These are phyloP conservation scores for Threskiornis aethiopicus DNA, from an alignment of 2,797 vertebrate species.

Conservation along the genomic window DNA sequence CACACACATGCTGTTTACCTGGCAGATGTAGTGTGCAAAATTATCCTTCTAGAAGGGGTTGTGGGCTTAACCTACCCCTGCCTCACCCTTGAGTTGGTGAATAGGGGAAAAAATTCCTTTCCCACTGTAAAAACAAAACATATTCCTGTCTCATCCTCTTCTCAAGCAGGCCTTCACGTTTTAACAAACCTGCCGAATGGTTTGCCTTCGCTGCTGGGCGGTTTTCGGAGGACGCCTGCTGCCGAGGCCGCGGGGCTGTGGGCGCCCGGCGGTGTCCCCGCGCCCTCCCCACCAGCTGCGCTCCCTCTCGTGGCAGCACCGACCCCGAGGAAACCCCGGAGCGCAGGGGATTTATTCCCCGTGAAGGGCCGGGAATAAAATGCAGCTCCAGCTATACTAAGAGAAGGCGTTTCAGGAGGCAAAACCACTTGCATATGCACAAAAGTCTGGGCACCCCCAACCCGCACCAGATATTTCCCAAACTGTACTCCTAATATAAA, in stretches of 20 bases:
- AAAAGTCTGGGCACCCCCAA: not conserved
- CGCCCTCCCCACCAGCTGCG: not conserved
- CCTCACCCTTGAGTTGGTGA: not conserved
- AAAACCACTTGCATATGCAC: not conserved
- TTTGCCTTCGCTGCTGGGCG: not conserved
- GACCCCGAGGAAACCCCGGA: not conserved
- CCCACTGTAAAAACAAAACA: not conserved
- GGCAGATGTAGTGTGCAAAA: not conserved
- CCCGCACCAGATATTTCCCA: not conserved
- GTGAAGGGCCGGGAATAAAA: fast-evolving
- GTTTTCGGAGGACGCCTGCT: not conserved
- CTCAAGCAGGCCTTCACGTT: not conserved
- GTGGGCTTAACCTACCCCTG: not conserved
- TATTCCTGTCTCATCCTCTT: not conserved
- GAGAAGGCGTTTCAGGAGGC: not conserved
- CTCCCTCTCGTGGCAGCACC: not conserved
- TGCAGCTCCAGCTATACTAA: fast-evolving
- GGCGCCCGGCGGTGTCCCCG: not conserved
- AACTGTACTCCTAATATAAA: not conserved
- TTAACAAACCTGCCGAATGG: not conserved
- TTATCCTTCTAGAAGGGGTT: not conserved
- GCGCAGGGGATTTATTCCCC: not conserved
- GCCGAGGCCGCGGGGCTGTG: not conserved
- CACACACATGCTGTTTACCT: not conserved
- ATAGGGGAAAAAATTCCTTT: not conserved